Percentiles rank a stretch among this genome's conserved stretches.
Evolutionary conservation across 2,113 vertebrate species (phyloP).

Genomic region (Ceyx melanurus): DNA sequence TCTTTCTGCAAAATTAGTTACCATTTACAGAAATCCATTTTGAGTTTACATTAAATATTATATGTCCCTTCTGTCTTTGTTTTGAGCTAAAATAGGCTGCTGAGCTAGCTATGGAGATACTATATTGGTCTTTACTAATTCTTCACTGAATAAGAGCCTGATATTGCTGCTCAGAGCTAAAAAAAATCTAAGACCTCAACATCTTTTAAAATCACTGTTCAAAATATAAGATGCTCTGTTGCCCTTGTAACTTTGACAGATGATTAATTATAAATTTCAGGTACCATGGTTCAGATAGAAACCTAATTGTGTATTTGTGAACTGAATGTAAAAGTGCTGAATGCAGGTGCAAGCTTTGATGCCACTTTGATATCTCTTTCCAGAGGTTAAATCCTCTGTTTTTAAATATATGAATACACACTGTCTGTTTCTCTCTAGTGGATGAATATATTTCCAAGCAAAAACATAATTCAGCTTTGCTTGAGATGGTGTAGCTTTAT

Average conservation of each 20-base stretch:
- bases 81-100: neutral
- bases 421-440: neutral
- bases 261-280: constrained; percentile 69
- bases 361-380: constrained; percentile 66
- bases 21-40: neutral
- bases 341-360: constrained; percentile 14
- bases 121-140: neutral
- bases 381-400: constrained; percentile 49
- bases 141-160: neutral
- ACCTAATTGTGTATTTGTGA: constrained; percentile 70
- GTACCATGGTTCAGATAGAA: constrained; percentile 42
- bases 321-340: constrained; percentile 51
- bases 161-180: neutral
- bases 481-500: constrained; percentile 9
- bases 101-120: neutral
- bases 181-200: neutral
- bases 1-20: neutral
- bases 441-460: neutral
- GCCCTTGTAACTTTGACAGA: constrained; percentile 58
- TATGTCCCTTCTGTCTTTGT: neutral
- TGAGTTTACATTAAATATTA: neutral
- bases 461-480: neutral
- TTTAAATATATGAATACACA: constrained; percentile 21
- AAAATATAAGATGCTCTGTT: constrained; percentile 11
- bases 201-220: neutral